A percentile compares a stretch with the other conserved stretches of the same genome.
These are phyloP conservation scores for Pachycephala philippinensis DNA, from an alignment of 2,113 vertebrate species.

Conservation along the genomic window DNA sequence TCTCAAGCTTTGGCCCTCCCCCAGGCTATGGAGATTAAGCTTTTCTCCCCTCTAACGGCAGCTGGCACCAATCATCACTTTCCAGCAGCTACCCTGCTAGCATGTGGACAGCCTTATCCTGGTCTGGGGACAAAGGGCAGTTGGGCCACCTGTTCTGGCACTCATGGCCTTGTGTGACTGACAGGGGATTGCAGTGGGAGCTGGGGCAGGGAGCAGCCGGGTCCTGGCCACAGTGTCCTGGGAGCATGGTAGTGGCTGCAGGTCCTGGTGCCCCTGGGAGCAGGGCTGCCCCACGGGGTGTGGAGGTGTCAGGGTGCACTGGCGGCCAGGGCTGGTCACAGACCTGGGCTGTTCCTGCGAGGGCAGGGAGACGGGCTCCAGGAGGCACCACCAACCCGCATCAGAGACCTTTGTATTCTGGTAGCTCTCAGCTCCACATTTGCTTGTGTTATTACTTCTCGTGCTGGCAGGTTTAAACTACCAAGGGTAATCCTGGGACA, in stretches of 20 bases:
- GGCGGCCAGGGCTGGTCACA: neutral
- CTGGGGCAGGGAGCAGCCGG: neutral
- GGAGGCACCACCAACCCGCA: neutral
- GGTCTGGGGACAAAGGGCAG: neutral
- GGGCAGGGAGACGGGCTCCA: neutral
- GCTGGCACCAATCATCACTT: neutral
- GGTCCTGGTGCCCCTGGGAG: neutral
- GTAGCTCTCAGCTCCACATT: neutral
- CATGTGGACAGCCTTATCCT: neutral
- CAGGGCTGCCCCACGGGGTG: accelerated
- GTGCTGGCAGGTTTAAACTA: neutral
- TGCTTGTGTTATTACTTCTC: neutral
- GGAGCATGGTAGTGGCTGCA: neutral
- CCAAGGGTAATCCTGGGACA: constrained; percentile 52
- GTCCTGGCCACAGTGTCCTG: neutral
- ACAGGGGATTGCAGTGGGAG: accelerated
- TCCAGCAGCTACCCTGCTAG: neutral
- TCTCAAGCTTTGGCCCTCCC: neutral
- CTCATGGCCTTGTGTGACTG: accelerated
- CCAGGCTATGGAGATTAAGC: neutral
- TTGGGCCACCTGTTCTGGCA: neutral
- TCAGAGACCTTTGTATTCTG: neutral
- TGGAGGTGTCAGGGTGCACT: neutral
- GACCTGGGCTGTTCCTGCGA: accelerated
- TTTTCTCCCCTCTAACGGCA: neutral